Base-by-base conservation (phyloP, 2,888 invertebrate genomes). In the Thelaira solivaga region DNA sequence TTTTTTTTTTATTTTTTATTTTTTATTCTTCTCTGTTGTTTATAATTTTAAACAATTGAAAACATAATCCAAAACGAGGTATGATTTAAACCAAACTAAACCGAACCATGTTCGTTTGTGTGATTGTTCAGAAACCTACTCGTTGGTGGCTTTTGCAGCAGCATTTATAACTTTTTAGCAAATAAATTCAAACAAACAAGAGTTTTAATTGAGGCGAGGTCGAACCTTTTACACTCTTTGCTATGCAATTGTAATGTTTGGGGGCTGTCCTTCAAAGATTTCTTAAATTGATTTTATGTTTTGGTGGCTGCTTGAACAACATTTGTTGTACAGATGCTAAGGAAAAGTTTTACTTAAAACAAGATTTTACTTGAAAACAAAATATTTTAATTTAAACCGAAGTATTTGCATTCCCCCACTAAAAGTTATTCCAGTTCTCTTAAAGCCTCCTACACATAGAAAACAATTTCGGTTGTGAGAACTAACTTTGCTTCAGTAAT, bases 1-100 rank as follows among this genome's bases (percentile, higher is more conserved):
- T 57, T 59, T 53, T 24, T 62, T 62, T 71, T 16, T n/a, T 13
- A 24, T 31, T 1, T 51, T 4, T 29, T 16, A 8, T 10, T 24
- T 13, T 57, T 57, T 39, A 13, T 49, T 22, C 22, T 6, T 36
- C n/a, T 59, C 10, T 26, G 13, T 71, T 13, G 43, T 72, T 45
- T 26, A 53, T 53, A 18, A 29, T 26, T 69, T 72, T 55, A 20
- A 74, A 61, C 59, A 61, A 74, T 26, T 59, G 65, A 26, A 67
- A 74, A 67, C 43, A 67, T 74, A 67, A 74, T 61, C 61, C 51
- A 53, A 51, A 73, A 67, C 36, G 65, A 45, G 74, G 34, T 45
- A 51, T 26, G 31, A 51, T 34, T 65, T 43, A 24, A 65, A 43
- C 16, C 65, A 34, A 24, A 31, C 31, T 43, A 18, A 29, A 36